Evolutionary conservation across 1,140 invertebrate species (phyloP), one percentile per base, ranked within the genome.

Genomic region (Brachionus plicatilis): DNA sequence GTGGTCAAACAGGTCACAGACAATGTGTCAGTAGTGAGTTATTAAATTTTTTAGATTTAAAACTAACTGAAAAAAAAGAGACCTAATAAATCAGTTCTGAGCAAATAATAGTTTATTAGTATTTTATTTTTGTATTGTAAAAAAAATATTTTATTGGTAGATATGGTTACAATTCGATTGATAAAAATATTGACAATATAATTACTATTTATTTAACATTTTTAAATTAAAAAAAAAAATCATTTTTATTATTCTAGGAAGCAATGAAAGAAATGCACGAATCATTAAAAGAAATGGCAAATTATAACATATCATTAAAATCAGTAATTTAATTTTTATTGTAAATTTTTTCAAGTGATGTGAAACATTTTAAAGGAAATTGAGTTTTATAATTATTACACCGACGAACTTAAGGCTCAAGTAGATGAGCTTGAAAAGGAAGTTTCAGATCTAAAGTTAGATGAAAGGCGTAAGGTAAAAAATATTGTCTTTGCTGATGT

Each of bases 251-350:
- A 37, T 45, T 45, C 47, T 43, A 80, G 53, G 43, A 82, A 45
- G 79, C 79, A 12, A 68, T 82, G 33, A 68, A 68, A 41, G 50
- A 82, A 37, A 82, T 82, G 79, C 79, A 82, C 27, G 65, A 68
- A 4, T 82, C 79, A 8, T 29, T 82, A 12, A 82, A 68, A 82
- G 79, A 82, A 12, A 65, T 82, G 79, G 79, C 79, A 9, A 24
- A 65, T 43, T 60, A 82, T 68, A 82, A 82, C 20, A 27, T 47
- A 27, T 68, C 53, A 11, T 37, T 82, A 27, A 60, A 65, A 82
- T 41, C 56, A 45, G 79, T 82, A 68, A 82, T 27, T 80, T 80
- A 53, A 45, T 80, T 65, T 41, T n/a, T 2, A 50, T 17, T 17
- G 24, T 27, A 33, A n/a, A 56, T 43, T 27, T 53, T 45, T 0